phyloP scores from a whole-genome alignment of 2,888 invertebrate species.

The Synanthedon andrenaeformis region DNA sequence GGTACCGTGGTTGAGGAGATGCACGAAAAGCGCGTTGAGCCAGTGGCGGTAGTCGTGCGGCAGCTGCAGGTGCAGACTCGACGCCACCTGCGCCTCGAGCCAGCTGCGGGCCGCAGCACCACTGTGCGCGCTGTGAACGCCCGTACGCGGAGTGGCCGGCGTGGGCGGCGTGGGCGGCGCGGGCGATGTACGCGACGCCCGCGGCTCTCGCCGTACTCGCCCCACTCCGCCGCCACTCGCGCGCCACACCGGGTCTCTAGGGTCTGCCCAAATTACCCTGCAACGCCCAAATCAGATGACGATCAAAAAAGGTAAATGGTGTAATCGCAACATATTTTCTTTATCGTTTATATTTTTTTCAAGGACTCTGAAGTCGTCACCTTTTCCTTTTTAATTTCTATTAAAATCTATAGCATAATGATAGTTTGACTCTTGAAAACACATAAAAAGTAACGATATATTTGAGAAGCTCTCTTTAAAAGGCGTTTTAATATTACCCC shows the following conservation, averaged over 20 bases:
- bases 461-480: too few relatives aligned
- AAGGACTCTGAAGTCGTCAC: too few relatives aligned
- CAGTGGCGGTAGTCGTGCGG: slow-evolving; percentile 82
- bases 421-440: too few relatives aligned
- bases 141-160: slow-evolving; percentile 25
- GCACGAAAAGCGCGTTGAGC: slow-evolving; percentile 70
- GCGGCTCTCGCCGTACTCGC: slow-evolving; percentile 7
- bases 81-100: slow-evolving; percentile 80
- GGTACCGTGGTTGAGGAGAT: slow-evolving; percentile 75
- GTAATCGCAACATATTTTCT: too few relatives aligned
- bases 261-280: slow-evolving; percentile 59
- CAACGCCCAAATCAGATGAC: background rate
- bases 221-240: slow-evolving; percentile 24
- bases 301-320: too few relatives aligned
- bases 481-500: too few relatives aligned
- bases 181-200: slow-evolving; percentile 8
- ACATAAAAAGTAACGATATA: too few relatives aligned
- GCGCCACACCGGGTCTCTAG: slow-evolving; percentile 50
- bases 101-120: slow-evolving; percentile 68
- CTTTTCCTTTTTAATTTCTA: too few relatives aligned
- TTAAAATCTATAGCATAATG: too few relatives aligned
- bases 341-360: too few relatives aligned
- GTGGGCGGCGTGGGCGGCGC: slow-evolving; percentile 18
- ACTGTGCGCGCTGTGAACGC: slow-evolving; percentile 22
- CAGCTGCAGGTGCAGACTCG: slow-evolving; percentile 77